Percentiles rank a stretch among this genome's conserved stretches.
Evolutionary conservation across 2,113 vertebrate genomes (phyloP).

Genomic region (Perca fluviatilis): DNA sequence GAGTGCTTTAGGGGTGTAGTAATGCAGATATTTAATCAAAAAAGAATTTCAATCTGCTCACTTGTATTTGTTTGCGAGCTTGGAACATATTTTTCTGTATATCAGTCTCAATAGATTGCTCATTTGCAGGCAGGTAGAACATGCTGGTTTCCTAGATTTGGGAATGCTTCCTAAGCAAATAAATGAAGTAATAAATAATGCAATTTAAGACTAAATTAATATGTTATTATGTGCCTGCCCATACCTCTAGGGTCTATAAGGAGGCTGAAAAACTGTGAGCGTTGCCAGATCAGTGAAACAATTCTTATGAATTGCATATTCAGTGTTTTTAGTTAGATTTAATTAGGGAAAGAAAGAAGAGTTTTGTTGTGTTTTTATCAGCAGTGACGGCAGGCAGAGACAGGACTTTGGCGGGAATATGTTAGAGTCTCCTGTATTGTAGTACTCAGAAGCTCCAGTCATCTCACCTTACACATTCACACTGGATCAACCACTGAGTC

Average conservation of each 20-base stretch:
- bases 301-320: slow-evolving; percentile 58
- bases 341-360: slow-evolving; percentile 61
- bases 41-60: background rate
- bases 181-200: slow-evolving; percentile 72
- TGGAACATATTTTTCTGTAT: background rate
- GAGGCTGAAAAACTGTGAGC: slow-evolving; percentile 49
- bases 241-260: slow-evolving; percentile 61
- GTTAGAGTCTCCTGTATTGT: slow-evolving; percentile 53
- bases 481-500: slow-evolving; percentile 50
- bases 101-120: slow-evolving; percentile 20
- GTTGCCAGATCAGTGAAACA: slow-evolving; percentile 63
- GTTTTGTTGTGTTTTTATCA: slow-evolving; percentile 58
- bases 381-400: slow-evolving; percentile 40
- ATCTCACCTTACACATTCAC: slow-evolving; percentile 66
- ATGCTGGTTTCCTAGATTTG: slow-evolving; percentile 36
- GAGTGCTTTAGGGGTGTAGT: background rate
- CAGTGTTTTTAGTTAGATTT: slow-evolving; percentile 57
- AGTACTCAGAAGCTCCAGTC: slow-evolving; percentile 15
- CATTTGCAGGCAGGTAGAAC: slow-evolving; percentile 25
- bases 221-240: slow-evolving; percentile 61
- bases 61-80: background rate
- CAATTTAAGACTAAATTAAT: slow-evolving; percentile 67
- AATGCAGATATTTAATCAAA: background rate
- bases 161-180: slow-evolving; percentile 57
- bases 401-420: slow-evolving; percentile 60